Base-by-base conservation (phyloP, 2,888 invertebrate species). In the Drosophila anomalata region DNA sequence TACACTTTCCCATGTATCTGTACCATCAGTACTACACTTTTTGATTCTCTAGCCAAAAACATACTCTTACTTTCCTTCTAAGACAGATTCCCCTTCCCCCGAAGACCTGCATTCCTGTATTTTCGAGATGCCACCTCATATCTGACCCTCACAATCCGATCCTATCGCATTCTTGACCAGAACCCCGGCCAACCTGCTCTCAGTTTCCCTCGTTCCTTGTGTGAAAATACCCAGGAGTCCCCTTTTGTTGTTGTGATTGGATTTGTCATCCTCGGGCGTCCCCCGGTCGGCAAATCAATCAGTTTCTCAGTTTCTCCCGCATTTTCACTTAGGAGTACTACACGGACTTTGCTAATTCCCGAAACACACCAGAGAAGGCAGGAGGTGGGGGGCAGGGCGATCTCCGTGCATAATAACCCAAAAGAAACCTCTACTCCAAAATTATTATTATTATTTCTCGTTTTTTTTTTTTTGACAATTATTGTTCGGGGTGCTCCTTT, bases 401-500 rank as follows among this genome's bases (percentile, higher is more conserved):
- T n/a, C 9, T 31, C 52, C 76, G 78, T 80, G 80, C 81, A 80
- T 80, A 81, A 81, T 62, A 68, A 60, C 48, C 60, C 36, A 50
- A 24, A 20, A 48, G 47, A 68, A 48, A 47, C 17, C 17, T 17
- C 17, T 17, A 17, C 54, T 65, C 51, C 9, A 33, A 39, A 47
- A 51, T 63, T 63, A 55, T 63, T 50, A 67, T 65, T 55, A 46
- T 31, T 47, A 14, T 12, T 65, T 70, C 3, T 14, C 42, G 9
- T 17, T 48, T 26, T 12, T 50, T 7, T 31, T 20, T 14, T 74
- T 75, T 78, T 88, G 88, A 88, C 88, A 88, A 82, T 85, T 87
- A 87, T 86, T 88, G 86, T 87, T 86, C 55, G 65, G 74, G 81
- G 81, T 83, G 85, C 85, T 80, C 70, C 76, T 82, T 36, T 73